These are phyloP conservation scores for Tauraco hartlaubi DNA, from an alignment of 2,797 vertebrate species.

Conservation along the genomic window DNA sequence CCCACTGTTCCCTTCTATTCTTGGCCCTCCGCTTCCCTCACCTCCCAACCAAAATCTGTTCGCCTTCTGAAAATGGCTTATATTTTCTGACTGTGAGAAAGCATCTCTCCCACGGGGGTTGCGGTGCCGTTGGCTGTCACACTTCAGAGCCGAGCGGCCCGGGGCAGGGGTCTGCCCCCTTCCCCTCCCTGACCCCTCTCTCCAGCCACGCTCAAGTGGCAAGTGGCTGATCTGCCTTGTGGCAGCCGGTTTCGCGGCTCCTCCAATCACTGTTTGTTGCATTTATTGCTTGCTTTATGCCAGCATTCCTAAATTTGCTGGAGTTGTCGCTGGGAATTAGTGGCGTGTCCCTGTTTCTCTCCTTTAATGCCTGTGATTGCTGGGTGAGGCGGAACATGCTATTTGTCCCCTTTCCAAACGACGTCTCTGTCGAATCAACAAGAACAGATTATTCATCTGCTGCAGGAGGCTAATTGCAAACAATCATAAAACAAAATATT, in stretches of 20 bases:
- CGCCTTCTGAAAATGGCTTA: constrained; percentile 58
- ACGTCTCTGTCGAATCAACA: constrained; percentile 33
- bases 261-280: background rate
- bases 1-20: constrained; percentile 73
- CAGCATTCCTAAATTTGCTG: background rate
- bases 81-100: constrained; percentile 38
- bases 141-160: background rate
- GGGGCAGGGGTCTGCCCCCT: background rate
- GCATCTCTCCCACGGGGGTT: constrained; percentile 33
- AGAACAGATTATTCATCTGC: constrained; percentile 63
- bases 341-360: background rate
- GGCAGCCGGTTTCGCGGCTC: background rate
- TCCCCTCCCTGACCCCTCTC: background rate
- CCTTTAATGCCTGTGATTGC: background rate
- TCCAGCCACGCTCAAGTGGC: background rate
- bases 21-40: constrained; percentile 62
- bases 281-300: background rate
- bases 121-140: background rate
- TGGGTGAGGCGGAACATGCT: background rate
- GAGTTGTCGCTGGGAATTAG: background rate
- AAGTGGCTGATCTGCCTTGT: background rate
- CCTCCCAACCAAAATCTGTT: constrained; percentile 77
- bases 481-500: constrained; percentile 5
- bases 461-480: constrained; percentile 40
- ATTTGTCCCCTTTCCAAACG: constrained; percentile 38